Percentiles rank a stretch among this genome's conserved stretches.
Evolutionary conservation across 37 sponge, comb jelly and placozoan species (phyloP).

Genomic region (Hexactinellida sp.): DNA sequence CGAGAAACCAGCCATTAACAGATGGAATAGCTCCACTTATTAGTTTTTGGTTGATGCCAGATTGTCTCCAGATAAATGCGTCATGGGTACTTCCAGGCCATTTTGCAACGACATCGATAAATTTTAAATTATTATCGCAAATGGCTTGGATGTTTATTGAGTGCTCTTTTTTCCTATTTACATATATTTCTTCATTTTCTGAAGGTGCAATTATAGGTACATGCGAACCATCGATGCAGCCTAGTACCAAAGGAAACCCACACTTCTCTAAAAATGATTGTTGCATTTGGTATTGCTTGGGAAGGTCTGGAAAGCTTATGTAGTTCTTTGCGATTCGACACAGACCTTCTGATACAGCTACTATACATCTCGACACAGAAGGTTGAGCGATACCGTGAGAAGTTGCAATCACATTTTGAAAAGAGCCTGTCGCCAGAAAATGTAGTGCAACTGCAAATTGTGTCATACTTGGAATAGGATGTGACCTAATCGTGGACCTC

Average conservation of each 20-base stretch:
- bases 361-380: background rate
- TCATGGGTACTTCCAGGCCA: too few relatives aligned
- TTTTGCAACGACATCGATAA: too few relatives aligned
- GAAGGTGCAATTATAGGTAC: background rate
- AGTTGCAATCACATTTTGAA: background rate
- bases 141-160: too few relatives aligned
- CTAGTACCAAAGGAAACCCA: too few relatives aligned
- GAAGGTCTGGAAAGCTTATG: background rate
- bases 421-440: too few relatives aligned
- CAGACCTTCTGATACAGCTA: background rate
- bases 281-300: background rate
- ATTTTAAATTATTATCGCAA: too few relatives aligned
- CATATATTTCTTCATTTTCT: background rate
- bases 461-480: background rate
- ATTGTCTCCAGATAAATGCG: too few relatives aligned
- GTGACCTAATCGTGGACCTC: background rate
- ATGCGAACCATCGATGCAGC: background rate
- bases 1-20: background rate
- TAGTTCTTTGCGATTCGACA: background rate
- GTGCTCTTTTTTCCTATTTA: too few relatives aligned
- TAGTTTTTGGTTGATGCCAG: background rate
- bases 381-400: background rate
- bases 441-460: background rate
- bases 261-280: background rate
- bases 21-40: background rate